Evolutionary conservation across 1,140 invertebrate species (phyloP), one percentile per base, ranked within the genome.

Genomic region (Metaphire vulgaris): DNA sequence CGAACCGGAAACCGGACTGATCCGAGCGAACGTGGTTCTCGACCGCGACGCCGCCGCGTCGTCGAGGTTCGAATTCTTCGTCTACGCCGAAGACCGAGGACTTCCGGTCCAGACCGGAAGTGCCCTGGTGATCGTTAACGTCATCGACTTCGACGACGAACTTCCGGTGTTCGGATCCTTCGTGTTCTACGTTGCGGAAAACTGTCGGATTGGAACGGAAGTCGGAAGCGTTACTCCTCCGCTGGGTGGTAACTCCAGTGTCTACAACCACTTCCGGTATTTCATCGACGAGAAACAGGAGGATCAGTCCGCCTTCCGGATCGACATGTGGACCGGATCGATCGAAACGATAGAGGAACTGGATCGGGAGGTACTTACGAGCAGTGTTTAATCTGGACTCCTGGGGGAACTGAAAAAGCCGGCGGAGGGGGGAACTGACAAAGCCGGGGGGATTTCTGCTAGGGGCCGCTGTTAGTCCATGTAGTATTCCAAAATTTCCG

Each of bases 21-120:
- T 73, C 1, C 32, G 72, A 15, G 72, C 72, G 1, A 31, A 34
- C 33, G 72, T 21, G 12, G 34, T 32, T 78, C 85, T 98, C 16
- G 94, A 97, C 83, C 90, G 93, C 77, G 95, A 97, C 86, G 87
- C 89, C 77, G 95, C 97, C 86, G 87, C 89, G 6, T 90, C 92
- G 75, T 89, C 92, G 30, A 91, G 92, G 81, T 97, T 28, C n/a
- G 29, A 64, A 28, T 26, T 65, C 74, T 1, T 76, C 2, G 82
- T 85, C n/a, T 78, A 81, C 75, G 84, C 83, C 2, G 78, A 78
- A 26, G 84, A 85, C 80, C 68, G 73, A 1, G 79, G 79, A 0
- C 71, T 68, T 2, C 74, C 79, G 15, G 41, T 41, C 15, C 70
- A 71, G 69, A 79, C 79, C 1, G 80, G 78, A 15, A 79, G 79